Base-by-base conservation (phyloP, 2,113 vertebrate species). In the Carassius carassius region DNA sequence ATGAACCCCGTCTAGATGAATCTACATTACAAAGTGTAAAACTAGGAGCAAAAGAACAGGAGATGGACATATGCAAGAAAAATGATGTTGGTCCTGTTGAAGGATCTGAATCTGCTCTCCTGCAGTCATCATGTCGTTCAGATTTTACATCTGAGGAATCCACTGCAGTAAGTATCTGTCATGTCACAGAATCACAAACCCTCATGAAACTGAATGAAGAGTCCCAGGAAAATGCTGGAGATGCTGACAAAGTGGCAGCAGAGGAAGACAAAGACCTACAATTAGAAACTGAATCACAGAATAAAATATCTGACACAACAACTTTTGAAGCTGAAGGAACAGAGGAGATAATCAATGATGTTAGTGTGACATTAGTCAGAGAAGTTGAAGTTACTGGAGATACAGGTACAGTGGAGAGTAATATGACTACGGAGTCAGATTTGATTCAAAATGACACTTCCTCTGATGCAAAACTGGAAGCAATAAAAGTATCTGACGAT, bases 141-240 rank as follows among this genome's bases (percentile, higher is more conserved):
- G 74, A 56, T 56, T 77, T 19, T 14, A 5, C 7, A 5, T 44
- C 69, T 78, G 54, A 78, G 7, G 56, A 60, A 78, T 79, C 56
- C 32, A 79, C 6, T 44, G 11, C 37, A 73, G 5, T 73, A 44
- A 62, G 56, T 17, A 10, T 63, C 35, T 17, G 56, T 44, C 32
- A 62, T 5, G 41, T 62, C 54, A 62, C 35, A 44, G 35, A 78
- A 62, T 41, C 56, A 62, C 77, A 78, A 78, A 78, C 76, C 13
- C 7, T 21, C 21, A 78, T 6, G 9, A 17, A 25, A 23, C 1
- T 2, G 0, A 2, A 62, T 44, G 8, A 10, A 67, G 62, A 21
- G 3, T 29, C 35, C 7, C 58, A 47, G n/a, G 14, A 44, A 65
- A 65, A 25, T 19, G 0, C 21, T 29, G 78, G 23, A 47, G 60